Evolutionary conservation across 2,797 vertebrate species (phyloP).

Genomic region (Cuculus canorus): DNA sequence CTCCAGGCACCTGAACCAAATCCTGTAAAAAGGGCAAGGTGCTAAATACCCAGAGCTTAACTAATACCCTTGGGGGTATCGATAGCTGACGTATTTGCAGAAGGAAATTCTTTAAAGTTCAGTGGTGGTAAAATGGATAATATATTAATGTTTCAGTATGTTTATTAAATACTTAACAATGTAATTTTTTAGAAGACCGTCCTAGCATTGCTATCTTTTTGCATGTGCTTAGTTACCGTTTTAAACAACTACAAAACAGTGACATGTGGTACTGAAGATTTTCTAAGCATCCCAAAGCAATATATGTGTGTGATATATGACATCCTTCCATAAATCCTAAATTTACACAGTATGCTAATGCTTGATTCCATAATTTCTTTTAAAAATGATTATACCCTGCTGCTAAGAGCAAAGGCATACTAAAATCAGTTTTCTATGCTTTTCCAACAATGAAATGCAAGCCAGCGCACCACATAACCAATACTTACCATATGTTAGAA

Average conservation of each 20-base stretch:
- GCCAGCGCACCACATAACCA: slow-evolving; percentile 62
- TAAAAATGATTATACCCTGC: slow-evolving; percentile 71
- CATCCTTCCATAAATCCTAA: slow-evolving; percentile 68
- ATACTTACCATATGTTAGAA: slow-evolving; percentile 71
- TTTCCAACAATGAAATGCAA: slow-evolving; percentile 71
- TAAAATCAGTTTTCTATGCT: slow-evolving; percentile 74
- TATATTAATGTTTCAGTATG: slow-evolving; percentile 35
- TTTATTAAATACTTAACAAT: slow-evolving; percentile 49
- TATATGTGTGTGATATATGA: slow-evolving; percentile 56
- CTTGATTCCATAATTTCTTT: slow-evolving; percentile 74
- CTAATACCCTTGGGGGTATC: background rate
- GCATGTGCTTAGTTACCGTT: slow-evolving; percentile 40
- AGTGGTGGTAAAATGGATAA: slow-evolving; percentile 32
- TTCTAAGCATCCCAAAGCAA: slow-evolving; percentile 62
- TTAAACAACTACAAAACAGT: slow-evolving; percentile 66
- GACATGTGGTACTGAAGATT: slow-evolving; percentile 60
- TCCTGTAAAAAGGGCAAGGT: slow-evolving; percentile 16
- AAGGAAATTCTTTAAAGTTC: slow-evolving; percentile 25
- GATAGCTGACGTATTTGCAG: background rate
- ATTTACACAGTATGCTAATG: slow-evolving; percentile 69
- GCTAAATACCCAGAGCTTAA: slow-evolving; percentile 1
- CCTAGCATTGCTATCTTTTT: slow-evolving; percentile 29
- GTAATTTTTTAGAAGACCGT: background rate
- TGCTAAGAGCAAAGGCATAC: slow-evolving; percentile 72
- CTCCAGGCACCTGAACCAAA: slow-evolving; percentile 1